Percentiles rank a stretch among this genome's conserved stretches.
Conservation (phyloP, 1,140 invertebrate species). For the Mycetomoellerius zeteki region DNA sequence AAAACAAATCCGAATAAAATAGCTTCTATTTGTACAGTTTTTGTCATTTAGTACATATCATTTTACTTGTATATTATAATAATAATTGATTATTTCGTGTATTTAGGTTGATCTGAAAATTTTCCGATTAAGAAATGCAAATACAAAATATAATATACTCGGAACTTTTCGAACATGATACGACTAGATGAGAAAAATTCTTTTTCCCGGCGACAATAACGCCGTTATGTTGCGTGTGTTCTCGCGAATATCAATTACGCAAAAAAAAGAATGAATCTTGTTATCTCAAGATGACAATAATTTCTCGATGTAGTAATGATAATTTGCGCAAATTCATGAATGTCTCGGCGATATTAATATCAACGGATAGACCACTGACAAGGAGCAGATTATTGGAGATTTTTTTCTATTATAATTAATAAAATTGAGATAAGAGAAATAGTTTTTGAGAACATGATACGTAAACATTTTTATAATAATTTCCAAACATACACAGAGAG, state of each 20-base stretch:
- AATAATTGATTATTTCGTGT: conserved; percentile 23
- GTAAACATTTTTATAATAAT: conserved; percentile 19
- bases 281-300: conserved; percentile 14
- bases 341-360: conserved; percentile 15
- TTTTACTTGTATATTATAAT: conserved; percentile 19
- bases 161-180: neutral
- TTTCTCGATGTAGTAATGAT: neutral
- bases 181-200: neutral
- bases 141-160: neutral
- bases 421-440: neutral
- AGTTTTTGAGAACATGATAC: neutral
- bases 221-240: conserved; percentile 20
- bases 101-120: neutral
- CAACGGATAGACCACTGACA: conserved; percentile 21
- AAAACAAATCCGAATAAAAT: conserved; percentile 19
- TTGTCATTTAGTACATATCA: conserved; percentile 1
- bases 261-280: conserved; percentile 1
- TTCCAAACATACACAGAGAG: too few species aligned
- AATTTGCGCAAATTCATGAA: neutral
- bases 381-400: neutral
- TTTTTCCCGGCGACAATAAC: neutral
- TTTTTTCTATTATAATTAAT: neutral
- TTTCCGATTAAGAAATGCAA: too few species aligned
- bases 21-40: conserved; percentile 1
- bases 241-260: conserved; percentile 37